These are phyloP conservation scores for Orthosia cruda DNA, from an alignment of 2,888 invertebrate species.

Conservation along the genomic window DNA sequence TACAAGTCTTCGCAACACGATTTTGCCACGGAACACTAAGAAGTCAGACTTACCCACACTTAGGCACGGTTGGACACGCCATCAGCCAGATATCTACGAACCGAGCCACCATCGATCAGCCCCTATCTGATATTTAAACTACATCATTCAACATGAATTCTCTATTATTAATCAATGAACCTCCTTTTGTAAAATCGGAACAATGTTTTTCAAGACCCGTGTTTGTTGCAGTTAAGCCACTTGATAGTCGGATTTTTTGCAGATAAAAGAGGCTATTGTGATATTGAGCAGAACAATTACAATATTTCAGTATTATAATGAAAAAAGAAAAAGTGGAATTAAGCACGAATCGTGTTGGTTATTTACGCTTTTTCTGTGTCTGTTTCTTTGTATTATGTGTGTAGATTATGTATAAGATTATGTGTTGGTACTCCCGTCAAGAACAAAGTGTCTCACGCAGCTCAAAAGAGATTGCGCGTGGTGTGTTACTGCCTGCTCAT, in stretches of 20 bases:
- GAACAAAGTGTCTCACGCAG: too few species aligned
- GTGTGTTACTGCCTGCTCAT: too few species aligned
- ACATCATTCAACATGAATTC: slow-evolving; percentile 69
- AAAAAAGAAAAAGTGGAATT: background rate
- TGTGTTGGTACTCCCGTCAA: too few species aligned
- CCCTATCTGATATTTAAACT: slow-evolving; percentile 67
- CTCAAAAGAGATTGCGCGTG: too few species aligned
- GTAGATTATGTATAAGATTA: too few species aligned
- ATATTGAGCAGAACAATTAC: slow-evolving; percentile 15
- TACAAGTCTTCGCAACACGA: slow-evolving; percentile 8
- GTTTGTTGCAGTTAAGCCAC: slow-evolving; percentile 30
- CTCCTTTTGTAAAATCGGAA: slow-evolving; percentile 26
- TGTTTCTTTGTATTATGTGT: too few species aligned
- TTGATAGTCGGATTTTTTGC: background rate
- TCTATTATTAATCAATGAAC: slow-evolving; percentile 53
- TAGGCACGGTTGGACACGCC: slow-evolving; percentile 49
- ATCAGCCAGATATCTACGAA: slow-evolving; percentile 52
- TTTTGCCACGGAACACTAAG: slow-evolving; percentile 2
- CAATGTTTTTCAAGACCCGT: too few species aligned
- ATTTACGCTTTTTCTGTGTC: background rate
- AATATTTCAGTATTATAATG: slow-evolving; percentile 9
- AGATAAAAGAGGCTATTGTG: slow-evolving; percentile 3
- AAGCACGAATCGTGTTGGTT: background rate
- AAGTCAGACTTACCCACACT: slow-evolving; percentile 36
- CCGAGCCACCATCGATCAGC: slow-evolving; percentile 64